phyloP scores from a whole-genome alignment of 2,797 vertebrate genomes.

The Basileuterus tristriatus region DNA sequence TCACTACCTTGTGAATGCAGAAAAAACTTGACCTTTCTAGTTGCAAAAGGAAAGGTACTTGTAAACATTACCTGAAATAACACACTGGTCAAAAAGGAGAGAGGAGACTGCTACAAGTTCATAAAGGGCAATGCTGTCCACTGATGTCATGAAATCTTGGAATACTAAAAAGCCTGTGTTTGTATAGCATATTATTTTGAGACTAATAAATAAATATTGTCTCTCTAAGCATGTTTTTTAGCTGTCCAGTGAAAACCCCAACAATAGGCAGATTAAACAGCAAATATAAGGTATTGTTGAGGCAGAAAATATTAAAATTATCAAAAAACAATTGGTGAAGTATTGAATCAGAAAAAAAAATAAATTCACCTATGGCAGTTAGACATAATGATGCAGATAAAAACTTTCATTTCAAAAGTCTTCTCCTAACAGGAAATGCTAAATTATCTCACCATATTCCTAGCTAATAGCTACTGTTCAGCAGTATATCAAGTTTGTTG shows the following conservation, averaged over 20 bases:
- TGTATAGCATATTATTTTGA: neutral
- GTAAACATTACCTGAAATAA: neutral
- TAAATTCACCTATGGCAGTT: neutral
- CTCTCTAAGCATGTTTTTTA: neutral
- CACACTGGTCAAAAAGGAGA: neutral
- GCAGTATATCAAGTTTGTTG: neutral
- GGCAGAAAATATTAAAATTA: neutral
- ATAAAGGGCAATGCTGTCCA: neutral
- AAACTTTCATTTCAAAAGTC: neutral
- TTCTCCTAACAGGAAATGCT: neutral
- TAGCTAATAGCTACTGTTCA: neutral
- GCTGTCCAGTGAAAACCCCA: neutral
- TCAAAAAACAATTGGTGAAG: neutral
- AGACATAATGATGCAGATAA: neutral
- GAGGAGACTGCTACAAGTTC: neutral
- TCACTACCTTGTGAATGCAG: neutral
- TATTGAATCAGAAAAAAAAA: neutral
- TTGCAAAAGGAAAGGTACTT: neutral
- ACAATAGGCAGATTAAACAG: neutral
- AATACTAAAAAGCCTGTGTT: neutral
- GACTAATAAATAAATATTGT: neutral
- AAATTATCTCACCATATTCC: neutral
- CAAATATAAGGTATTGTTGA: neutral
- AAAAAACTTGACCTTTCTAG: neutral
- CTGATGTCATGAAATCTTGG: neutral